Evolutionary conservation across 2,888 invertebrate species (phyloP), one percentile per base, ranked within the genome.

Genomic region (Tetrapedia diversipes): DNA sequence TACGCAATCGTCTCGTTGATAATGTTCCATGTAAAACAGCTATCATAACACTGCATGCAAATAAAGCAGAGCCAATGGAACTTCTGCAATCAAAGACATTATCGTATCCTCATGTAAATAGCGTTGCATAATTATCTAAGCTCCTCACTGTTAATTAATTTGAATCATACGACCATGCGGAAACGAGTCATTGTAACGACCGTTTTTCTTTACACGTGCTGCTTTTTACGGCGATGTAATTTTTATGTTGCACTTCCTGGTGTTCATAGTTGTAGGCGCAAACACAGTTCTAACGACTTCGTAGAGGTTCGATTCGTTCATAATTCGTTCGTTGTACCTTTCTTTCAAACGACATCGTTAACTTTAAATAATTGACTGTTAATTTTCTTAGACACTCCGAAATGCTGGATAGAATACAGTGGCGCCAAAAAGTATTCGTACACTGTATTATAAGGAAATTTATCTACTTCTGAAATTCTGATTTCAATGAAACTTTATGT

Each of bases 111-210:
- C 27, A 22, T 39, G 16, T 27, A 32, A 47, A 57, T 57, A 39
- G 7, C 32, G 22, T n/a, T 39, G 37, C 11, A 56, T 49, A 43
- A 64, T 70, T 39, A n/a, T n/a, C n/a, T n/a, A 49, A 63, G 16
- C 53, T 19, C 1, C 39, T n/a, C 22, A 29, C 22, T 27, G 67
- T 6, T 49, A 54, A 67, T 68, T 51, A n/a, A 37, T 54, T 68
- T 32, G 16, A 60, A 47, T 24, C 19, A 37, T 37, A 0, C 53
- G 73, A 37, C 8, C 24, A 63, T 43, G 1, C 59, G 69, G 63
- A 70, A 70, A 43, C 11, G 22, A 51, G 11, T n/a, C 16, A 43
- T 39, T 43, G 22, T 64, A 11, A 10, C 57, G 1, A n/a, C 43
- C 4, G 6, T 4, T 47, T 37, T 49, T 59, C 41, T 7, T 22